These are phyloP conservation scores for Glossophaga mutica DNA, from an alignment of 2,797 vertebrate genomes.

Conservation along the genomic window DNA sequence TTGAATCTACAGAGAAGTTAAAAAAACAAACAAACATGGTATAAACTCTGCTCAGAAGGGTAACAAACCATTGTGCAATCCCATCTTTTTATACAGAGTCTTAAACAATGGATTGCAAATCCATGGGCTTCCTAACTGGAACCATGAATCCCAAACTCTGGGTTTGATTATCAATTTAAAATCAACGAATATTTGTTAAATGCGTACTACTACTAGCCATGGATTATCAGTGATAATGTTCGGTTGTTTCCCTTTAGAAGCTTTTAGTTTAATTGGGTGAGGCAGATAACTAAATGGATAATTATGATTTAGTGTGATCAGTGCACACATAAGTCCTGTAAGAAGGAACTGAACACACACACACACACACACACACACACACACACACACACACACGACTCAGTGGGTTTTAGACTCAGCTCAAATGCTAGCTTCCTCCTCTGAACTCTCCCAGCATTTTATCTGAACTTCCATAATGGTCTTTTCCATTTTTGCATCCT, in stretches of 20 bases:
- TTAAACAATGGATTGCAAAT: background rate
- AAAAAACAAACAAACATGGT: background rate
- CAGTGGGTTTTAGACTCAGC: background rate
- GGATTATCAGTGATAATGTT: background rate
- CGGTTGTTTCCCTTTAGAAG: background rate
- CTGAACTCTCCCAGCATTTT: background rate
- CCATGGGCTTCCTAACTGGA: background rate
- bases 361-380: background rate
- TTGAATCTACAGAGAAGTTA: background rate
- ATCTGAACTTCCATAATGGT: conserved; percentile 6
- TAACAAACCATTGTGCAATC: background rate
- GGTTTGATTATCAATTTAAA: background rate
- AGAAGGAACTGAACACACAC: background rate
- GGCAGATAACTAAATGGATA: background rate
- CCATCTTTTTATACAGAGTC: background rate
- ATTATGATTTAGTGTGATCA: background rate
- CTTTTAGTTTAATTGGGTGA: background rate
- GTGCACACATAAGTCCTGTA: background rate
- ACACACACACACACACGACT: background rate
- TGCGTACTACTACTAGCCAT: background rate
- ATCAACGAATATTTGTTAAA: background rate
- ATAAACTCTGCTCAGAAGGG: background rate
- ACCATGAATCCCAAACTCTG: background rate
- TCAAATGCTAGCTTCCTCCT: background rate
- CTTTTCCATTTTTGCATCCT: conserved; percentile 54